These are phyloP conservation scores for Onchidella celtica DNA, from an alignment of 2,888 invertebrate species.

Conservation along the genomic window DNA sequence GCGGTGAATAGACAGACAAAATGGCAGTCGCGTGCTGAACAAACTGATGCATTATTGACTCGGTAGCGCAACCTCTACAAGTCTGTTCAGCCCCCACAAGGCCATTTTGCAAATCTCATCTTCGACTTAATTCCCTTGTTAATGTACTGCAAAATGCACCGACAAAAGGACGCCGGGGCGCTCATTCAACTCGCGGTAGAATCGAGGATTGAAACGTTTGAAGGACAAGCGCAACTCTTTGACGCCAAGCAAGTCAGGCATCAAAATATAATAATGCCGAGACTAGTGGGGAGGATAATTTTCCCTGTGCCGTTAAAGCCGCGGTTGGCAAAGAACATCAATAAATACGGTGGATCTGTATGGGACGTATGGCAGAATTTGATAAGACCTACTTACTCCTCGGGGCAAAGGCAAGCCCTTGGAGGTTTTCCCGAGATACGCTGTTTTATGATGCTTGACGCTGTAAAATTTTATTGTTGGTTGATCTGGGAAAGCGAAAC, in stretches of 20 bases:
- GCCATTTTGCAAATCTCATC: not conserved
- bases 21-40: not conserved
- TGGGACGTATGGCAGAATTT: too few relatives aligned
- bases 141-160: not conserved
- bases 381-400: too few relatives aligned
- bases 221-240: not conserved
- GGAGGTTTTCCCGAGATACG: too few relatives aligned
- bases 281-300: not conserved
- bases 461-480: too few relatives aligned
- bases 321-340: not conserved
- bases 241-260: conserved; percentile 8
- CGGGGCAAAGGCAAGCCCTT: too few relatives aligned
- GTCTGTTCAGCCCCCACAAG: not conserved
- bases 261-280: not conserved
- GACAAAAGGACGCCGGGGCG: not conserved
- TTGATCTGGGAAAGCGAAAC: too few relatives aligned
- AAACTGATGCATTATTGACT: not conserved
- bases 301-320: not conserved
- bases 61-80: not conserved
- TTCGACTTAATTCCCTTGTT: not conserved
- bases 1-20: too few relatives aligned
- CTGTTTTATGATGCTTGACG: too few relatives aligned
- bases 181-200: not conserved
- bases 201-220: conserved; percentile 2
- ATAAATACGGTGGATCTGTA: not conserved